A percentile compares a stretch with the other conserved stretches of the same genome.
These are phyloP conservation scores for Pyxicephalus adspersus DNA, from an alignment of 2,113 vertebrate species.

Conservation along the genomic window DNA sequence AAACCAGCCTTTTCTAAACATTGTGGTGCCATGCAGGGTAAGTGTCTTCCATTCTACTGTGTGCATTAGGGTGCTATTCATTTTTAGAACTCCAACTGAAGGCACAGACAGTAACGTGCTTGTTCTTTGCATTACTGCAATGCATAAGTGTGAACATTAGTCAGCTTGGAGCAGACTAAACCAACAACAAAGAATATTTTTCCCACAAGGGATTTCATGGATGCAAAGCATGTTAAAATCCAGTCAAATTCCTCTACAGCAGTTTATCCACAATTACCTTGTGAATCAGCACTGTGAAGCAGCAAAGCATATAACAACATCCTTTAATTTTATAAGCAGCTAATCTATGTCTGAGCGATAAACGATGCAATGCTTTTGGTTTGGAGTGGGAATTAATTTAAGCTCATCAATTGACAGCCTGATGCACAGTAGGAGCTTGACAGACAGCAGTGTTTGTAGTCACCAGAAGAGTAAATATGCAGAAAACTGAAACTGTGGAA, in stretches of 20 bases:
- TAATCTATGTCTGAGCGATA: conserved; percentile 34
- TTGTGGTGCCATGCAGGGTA: no score
- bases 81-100: no score
- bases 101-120: no score
- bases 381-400: conserved; percentile 23
- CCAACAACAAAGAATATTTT: no score
- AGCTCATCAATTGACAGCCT: conserved; percentile 19
- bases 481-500: neutral
- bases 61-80: no score
- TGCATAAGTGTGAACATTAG: no score
- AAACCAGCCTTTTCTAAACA: no score
- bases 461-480: neutral
- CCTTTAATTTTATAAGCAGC: conserved; percentile 31
- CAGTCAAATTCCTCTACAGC: neutral
- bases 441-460: conserved; percentile 1
- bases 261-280: neutral
- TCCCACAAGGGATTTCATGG: no score
- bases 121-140: no score
- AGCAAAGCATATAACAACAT: neutral
- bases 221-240: no score
- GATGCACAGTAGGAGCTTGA: conserved; percentile 41
- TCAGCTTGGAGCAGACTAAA: no score
- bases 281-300: neutral
- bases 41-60: no score
- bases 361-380: conserved; percentile 3